Evolutionary conservation across 2,797 vertebrate species (phyloP), one percentile per base, ranked within the genome.

Genomic region (Synanceia verrucosa): DNA sequence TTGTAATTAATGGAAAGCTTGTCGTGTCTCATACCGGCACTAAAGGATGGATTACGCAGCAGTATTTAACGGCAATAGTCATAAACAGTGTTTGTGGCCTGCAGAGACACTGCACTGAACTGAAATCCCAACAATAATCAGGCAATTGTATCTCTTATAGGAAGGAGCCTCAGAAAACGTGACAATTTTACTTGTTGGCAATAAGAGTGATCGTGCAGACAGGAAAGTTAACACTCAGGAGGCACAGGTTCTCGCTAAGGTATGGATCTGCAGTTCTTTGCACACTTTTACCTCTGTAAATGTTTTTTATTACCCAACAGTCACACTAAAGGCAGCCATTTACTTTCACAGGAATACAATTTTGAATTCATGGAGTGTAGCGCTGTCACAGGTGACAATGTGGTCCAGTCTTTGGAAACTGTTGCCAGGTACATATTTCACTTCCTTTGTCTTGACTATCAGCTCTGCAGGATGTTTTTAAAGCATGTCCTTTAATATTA

Each of bases 331-430:
- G 2, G 2, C 23, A 28, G 4, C 19, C 23, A 5, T 28, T 28
- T 28, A 8, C 29, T 33, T 69, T 44, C 21, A 51, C 85, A 99
- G 98, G 96, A 97, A 71, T 93, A 95, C 74, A 92, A 92, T 41
- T 87, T 95, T 58, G 70, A 84, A 62, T 99, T 99, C 70, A 92
- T 92, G 3, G 97, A 99, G 87, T 99, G 97, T 81, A 99, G 98
- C 0, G 97, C 95, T 46, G 94, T 92, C 67, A 96, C 96, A 0
- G 97, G 97, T 12, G 93, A 96, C 83, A 98, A 99, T 1, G 93
- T 99, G 74, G 78, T 83, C 0, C 88, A 96, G 70, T 93, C 94
- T 57, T 73, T 99, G 89, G 87, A 93, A 84, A 90, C 75, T 31
- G 86, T 99, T 28, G 91, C 92, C 81, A 95, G 97, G 98, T 99